Evolutionary conservation across 2,113 vertebrate species (phyloP).

Genomic region (Phrynosoma platyrhinos): DNA sequence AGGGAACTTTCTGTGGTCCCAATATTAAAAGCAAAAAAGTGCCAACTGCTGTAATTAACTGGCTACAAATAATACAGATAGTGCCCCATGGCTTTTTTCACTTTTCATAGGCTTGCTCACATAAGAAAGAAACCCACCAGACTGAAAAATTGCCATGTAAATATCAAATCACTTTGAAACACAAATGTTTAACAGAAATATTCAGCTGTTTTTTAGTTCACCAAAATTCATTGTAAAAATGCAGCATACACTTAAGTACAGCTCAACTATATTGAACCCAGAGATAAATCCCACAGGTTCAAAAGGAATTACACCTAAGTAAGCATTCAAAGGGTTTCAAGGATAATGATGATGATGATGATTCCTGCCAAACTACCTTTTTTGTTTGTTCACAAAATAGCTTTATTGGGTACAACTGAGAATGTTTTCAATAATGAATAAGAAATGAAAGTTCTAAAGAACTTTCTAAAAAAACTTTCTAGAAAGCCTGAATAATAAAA

Average conservation of each 20-base stretch:
- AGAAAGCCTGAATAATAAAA: too few species aligned
- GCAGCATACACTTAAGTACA: background rate
- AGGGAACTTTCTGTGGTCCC: background rate
- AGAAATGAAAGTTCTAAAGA: background rate
- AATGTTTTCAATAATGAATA: background rate
- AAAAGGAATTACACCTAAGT: background rate
- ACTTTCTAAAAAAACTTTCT: too few species aligned
- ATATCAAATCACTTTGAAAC: slow-evolving; percentile 38
- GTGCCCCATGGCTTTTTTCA: slow-evolving; percentile 8
- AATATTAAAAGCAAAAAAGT: background rate
- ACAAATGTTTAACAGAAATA: background rate
- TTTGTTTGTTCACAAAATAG: background rate
- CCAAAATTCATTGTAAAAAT: background rate
- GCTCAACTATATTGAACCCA: background rate
- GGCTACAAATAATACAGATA: background rate
- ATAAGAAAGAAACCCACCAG: slow-evolving; percentile 37
- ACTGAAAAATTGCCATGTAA: slow-evolving; percentile 6
- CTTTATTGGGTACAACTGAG: background rate
- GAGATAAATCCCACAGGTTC: background rate
- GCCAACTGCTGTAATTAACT: background rate
- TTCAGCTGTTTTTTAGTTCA: slow-evolving; percentile 6
- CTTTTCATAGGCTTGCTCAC: background rate
- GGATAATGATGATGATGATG: background rate
- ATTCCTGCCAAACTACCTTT: background rate
- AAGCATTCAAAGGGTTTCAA: background rate